Conservation (phyloP, 2,888 invertebrate species). For the Nomada ruficornis region DNA sequence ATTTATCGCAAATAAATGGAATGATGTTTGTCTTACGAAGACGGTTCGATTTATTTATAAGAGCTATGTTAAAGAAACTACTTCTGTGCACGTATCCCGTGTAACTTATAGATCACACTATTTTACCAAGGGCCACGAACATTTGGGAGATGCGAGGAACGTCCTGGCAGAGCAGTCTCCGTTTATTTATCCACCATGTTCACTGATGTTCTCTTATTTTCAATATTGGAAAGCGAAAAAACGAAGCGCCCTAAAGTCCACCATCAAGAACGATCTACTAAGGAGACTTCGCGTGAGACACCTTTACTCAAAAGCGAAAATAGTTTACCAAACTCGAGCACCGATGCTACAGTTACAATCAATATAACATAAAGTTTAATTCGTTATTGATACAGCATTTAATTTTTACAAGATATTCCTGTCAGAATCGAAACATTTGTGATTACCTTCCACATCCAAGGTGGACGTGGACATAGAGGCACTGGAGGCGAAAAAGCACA, state of each 20-base stretch:
- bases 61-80: no score
- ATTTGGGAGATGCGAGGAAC: conserved; percentile 75
- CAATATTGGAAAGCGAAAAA: conserved; percentile 83
- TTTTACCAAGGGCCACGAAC: conserved; percentile 76
- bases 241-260: conserved; percentile 76
- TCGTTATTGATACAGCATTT: no score
- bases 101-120: conserved; percentile 63
- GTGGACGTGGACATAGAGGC: conserved; percentile 69
- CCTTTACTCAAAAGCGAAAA: no score
- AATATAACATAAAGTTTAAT: no score
- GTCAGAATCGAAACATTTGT: neutral
- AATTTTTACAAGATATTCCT: neutral
- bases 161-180: conserved; percentile 83
- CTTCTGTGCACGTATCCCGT: neutral
- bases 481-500: conserved; percentile 67
- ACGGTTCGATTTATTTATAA: neutral
- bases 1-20: neutral
- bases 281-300: conserved; percentile 85
- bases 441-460: conserved; percentile 44
- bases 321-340: no score
- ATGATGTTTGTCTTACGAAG: neutral
- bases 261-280: conserved; percentile 85
- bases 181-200: conserved; percentile 83
- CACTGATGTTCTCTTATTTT: conserved; percentile 83
- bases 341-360: no score